Evolutionary conservation across 2,888 invertebrate species (phyloP), one percentile per base, ranked within the genome.

Genomic region (Sepiola atlantica): DNA sequence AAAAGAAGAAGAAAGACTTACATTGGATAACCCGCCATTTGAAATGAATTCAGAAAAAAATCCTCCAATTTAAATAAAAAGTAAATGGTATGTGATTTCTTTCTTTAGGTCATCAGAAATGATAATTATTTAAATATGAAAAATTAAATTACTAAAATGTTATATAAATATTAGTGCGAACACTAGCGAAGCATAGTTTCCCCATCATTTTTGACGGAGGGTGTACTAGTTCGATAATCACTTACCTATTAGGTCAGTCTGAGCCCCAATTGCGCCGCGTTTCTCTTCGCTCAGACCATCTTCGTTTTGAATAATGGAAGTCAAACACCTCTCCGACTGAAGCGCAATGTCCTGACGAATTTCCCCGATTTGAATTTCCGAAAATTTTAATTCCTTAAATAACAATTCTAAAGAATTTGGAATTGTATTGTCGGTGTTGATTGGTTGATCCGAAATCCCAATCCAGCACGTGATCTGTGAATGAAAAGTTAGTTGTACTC

Each of bases 221-320:
- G n/a, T n/a, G n/a, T n/a, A n/a, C n/a, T n/a, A n/a, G n/a, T n/a
- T n/a, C n/a, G 3, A 54, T 32, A 16, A 93, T 28, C 77, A 35
- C 95, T 94, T 94, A 96, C 96, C 96, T 24, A 96, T 95, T 14
- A 96, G 91, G 90, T 96, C 96, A 8, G 96, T 96, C 77, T 96
- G 96, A 18, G 95, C 95, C 14, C 95, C 94, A 35, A 94, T 35
- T 14, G 95, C 95, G 0, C 95, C 95, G 93, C 94, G 94, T n/a
- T 95, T 93, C 10, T 94, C 93, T 8, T 90, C n/a, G 6, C 94
- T 95, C 92, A 96, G 92, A 20, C 28, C 18, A 18, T 95, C 94
- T 61, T 96, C 96, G 45, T 94, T 93, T 21, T 95, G 90, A 0
- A 96, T 94, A 16, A 96, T 95, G 35, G 90, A 77, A 90, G 93